phyloP scores from a whole-genome alignment of 2,113 vertebrate genomes.

The Oncorhynchus gorbuscha region DNA sequence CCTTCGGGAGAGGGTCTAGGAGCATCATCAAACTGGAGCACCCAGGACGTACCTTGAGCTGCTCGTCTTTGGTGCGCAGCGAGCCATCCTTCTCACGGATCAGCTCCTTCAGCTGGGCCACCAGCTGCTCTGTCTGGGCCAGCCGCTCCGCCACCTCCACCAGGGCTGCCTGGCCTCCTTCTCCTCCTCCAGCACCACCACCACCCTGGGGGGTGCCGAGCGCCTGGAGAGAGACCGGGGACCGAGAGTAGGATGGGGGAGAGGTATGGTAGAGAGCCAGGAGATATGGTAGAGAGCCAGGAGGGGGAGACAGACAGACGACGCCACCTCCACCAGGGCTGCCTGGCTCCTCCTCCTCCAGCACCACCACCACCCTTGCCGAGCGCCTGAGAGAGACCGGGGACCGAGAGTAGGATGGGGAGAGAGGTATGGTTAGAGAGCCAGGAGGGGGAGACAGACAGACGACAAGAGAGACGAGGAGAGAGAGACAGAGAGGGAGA shows the following conservation, averaged over 20 bases:
- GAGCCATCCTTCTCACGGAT: conserved; percentile 83
- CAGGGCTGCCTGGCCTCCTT: conserved; percentile 26
- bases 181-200: not conserved
- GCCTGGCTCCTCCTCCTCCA: conserved; percentile 11
- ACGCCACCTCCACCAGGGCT: conserved; percentile 67
- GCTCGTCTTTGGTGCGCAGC: conserved; percentile 78
- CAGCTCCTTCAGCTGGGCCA: conserved; percentile 84
- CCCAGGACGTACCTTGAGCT: conserved; percentile 76
- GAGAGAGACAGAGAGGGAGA: not conserved
- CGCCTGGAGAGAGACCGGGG: conserved; percentile 52
- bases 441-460: not conserved
- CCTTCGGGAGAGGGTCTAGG: no score
- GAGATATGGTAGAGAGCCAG: not conserved
- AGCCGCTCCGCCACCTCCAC: conserved; percentile 80
- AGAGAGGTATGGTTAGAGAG: not conserved
- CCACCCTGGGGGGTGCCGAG: conserved; percentile 54
- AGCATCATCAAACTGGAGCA: not conserved
- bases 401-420: not conserved
- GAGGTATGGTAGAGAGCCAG: not conserved
- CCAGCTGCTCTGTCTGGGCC: conserved; percentile 79
- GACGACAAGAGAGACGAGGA: not conserved
- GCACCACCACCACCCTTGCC: conserved; percentile 35
- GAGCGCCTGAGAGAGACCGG: no score
- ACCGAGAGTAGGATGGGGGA: not conserved
- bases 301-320: not conserved